phyloP scores from a whole-genome alignment of 2,113 vertebrate species.

The Elanus axillaris region DNA sequence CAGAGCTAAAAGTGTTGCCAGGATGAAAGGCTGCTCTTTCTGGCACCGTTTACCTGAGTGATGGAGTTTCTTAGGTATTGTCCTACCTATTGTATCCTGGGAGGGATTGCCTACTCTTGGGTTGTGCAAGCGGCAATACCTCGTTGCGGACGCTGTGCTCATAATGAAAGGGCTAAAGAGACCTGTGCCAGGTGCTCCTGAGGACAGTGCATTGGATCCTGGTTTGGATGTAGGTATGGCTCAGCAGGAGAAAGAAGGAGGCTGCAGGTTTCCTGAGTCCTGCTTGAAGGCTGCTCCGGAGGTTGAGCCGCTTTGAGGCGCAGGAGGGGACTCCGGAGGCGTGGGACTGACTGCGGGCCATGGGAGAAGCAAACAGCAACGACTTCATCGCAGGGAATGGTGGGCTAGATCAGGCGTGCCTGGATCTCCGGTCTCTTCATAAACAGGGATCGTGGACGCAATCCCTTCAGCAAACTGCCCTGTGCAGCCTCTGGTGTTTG shows the following conservation, averaged over 20 bases:
- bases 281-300: not conserved
- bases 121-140: not conserved
- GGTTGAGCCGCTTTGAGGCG: not conserved
- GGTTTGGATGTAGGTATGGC: rapidly evolving
- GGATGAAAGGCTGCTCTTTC: not conserved
- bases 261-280: not conserved
- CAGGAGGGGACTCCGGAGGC: not conserved
- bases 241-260: not conserved
- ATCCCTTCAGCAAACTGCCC: not conserved
- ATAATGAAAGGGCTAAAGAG: not conserved
- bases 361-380: not conserved
- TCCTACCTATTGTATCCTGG: not conserved
- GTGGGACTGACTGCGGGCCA: not conserved
- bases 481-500: not conserved
- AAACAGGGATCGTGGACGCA: not conserved
- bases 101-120: not conserved
- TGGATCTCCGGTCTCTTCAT: not conserved
- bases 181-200: not conserved
- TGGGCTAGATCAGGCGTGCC: not conserved
- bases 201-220: not conserved
- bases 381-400: not conserved
- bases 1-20: not conserved
- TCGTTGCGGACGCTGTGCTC: rapidly evolving
- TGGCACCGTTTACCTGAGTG: not conserved
- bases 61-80: not conserved